Evolutionary conservation across 23 tunicate species (phyloP).

Genomic region (Halocynthia aurantium): DNA sequence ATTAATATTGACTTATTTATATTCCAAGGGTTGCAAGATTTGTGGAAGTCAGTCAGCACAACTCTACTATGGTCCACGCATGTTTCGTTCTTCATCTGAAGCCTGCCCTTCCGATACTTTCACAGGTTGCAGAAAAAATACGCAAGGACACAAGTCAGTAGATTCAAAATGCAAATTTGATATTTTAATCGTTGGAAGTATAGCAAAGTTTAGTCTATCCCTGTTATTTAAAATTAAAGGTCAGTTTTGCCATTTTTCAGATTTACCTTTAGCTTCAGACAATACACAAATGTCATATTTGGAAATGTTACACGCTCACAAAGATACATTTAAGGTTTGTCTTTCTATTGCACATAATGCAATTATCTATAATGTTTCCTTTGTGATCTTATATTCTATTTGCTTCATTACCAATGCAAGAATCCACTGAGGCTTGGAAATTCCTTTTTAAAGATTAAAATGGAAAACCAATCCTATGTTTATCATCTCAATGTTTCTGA

Average conservation of each 20-base stretch:
- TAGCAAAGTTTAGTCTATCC: background rate
- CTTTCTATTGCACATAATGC: background rate
- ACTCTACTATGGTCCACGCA: conserved; percentile 55
- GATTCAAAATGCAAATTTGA: too few relatives aligned
- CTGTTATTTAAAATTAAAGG: background rate
- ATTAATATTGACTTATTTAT: too few relatives aligned
- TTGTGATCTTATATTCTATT: background rate
- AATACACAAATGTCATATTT: conserved; percentile 18
- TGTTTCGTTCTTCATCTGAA: conserved; percentile 55
- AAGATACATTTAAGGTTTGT: conserved; percentile 31
- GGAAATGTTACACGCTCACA: conserved; percentile 26
- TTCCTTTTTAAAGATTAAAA: conserved; percentile 22
- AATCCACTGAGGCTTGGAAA: background rate
- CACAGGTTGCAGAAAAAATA: conserved; percentile 40
- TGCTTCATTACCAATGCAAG: conserved; percentile 10
- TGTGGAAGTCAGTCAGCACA: conserved; percentile 72
- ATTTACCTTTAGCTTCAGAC: background rate
- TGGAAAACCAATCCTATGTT: conserved; percentile 29
- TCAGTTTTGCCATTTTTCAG: background rate
- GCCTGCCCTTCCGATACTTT: conserved; percentile 42
- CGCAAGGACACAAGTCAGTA: conserved; percentile 41
- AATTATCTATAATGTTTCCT: background rate
- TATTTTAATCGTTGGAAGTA: too few relatives aligned
- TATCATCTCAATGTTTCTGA: conserved; percentile 42
- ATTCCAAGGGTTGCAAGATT: conserved; percentile 49